Conservation (phyloP, 2,888 invertebrate species). For the Drosophila ustulata region DNA sequence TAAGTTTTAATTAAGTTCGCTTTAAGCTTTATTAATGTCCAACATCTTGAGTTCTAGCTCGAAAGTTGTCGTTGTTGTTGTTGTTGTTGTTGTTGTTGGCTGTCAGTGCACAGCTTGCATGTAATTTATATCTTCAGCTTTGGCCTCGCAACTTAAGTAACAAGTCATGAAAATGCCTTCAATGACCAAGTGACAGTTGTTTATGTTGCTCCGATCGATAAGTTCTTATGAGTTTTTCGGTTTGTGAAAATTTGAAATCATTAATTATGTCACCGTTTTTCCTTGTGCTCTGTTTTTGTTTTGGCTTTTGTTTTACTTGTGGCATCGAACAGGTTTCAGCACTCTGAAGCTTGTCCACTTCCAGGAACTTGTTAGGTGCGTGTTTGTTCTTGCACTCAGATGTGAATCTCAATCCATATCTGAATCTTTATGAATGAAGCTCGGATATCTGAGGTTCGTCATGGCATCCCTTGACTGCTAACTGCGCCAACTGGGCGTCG, state of each 20-base stretch:
- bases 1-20: conserved; percentile 65
- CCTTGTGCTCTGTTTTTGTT: background rate
- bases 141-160: conserved; percentile 34
- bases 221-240: conserved; percentile 37
- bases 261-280: conserved; percentile 60
- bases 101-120: conserved; percentile 40
- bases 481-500: conserved; percentile 24
- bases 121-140: conserved; percentile 50
- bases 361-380: conserved; percentile 65
- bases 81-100: conserved; percentile 1
- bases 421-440: conserved; percentile 68
- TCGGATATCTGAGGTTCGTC: conserved; percentile 21
- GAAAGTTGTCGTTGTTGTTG: conserved; percentile 4
- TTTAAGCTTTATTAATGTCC: conserved; percentile 61
- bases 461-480: conserved; percentile 1
- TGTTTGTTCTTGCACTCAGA: conserved; percentile 49
- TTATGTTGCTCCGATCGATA: conserved; percentile 54
- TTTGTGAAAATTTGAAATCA: conserved; percentile 70
- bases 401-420: conserved; percentile 57
- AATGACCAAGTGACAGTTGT: conserved; percentile 43
- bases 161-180: conserved; percentile 44
- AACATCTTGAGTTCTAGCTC: conserved; percentile 22
- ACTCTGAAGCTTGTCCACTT: conserved; percentile 57
- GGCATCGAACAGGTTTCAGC: conserved; percentile 35
- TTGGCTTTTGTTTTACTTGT: conserved; percentile 6